Conservation (phyloP, 2,797 vertebrate species). For the Acomys russatus region DNA sequence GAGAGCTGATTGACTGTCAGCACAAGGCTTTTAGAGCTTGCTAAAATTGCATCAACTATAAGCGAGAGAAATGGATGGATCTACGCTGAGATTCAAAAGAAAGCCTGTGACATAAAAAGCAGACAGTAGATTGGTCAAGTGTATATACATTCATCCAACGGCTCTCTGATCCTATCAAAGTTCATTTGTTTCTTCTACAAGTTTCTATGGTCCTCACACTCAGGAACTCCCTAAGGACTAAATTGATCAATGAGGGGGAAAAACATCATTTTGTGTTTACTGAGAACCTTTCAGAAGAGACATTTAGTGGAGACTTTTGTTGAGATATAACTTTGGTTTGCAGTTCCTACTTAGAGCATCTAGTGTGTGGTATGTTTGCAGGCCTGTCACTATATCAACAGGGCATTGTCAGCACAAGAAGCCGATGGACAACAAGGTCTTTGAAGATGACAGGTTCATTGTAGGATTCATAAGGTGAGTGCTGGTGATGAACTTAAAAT, state of each 20-base stretch:
- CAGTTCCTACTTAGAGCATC: conserved; percentile 23
- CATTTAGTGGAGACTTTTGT: conserved; percentile 21
- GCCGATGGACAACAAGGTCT: not conserved
- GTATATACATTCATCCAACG: not conserved
- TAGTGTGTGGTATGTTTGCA: not conserved
- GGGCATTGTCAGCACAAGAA: not conserved
- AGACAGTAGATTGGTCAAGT: conserved; percentile 57
- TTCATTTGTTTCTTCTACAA: conserved; percentile 46
- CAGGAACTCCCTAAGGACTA: not conserved
- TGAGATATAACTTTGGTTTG: conserved; percentile 47
- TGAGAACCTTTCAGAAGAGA: conserved; percentile 17
- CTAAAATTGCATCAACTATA: conserved; percentile 74
- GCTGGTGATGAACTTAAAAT: conserved; percentile 44
- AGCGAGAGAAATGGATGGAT: conserved; percentile 76
- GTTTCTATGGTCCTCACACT: conserved; percentile 19
- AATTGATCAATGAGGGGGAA: not conserved
- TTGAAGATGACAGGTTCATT: not conserved
- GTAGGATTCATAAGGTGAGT: conserved; percentile 45
- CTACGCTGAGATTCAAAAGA: conserved; percentile 66
- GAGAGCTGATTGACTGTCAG: conserved; percentile 80
- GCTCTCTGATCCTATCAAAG: conserved; percentile 19
- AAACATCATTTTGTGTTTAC: conserved; percentile 46
- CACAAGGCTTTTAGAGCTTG: conserved; percentile 80
- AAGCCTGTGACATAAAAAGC: conserved; percentile 57
- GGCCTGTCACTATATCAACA: not conserved